Conservation (phyloP, 2,888 invertebrate genomes). For the Protodeltote pygarga region DNA sequence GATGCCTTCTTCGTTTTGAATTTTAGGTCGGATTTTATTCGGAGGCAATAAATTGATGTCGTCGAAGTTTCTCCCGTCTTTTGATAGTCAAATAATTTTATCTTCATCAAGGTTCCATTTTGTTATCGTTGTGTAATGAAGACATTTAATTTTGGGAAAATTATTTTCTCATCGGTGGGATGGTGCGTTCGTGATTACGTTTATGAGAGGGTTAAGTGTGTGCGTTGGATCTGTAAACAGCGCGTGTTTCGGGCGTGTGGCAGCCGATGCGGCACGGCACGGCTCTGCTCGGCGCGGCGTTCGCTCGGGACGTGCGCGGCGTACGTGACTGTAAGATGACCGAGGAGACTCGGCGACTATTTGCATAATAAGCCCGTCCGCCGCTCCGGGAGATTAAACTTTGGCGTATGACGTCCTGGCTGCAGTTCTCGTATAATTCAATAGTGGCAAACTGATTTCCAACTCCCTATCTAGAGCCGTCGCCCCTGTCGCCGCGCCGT, state of each 20-base stretch:
- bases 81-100: constrained; percentile 80
- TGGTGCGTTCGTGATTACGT: constrained; percentile 35
- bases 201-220: constrained; percentile 25
- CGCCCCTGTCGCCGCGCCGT: constrained; percentile 50
- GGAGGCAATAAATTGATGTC: constrained; percentile 76
- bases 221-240: constrained; percentile 36
- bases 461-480: constrained; percentile 66
- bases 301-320: constrained; percentile 48
- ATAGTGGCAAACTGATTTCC: constrained; percentile 84
- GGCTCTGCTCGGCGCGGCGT: constrained; percentile 33
- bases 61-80: constrained; percentile 73
- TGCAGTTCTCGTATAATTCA: constrained; percentile 83
- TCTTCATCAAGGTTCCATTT: constrained; percentile 71
- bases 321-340: constrained; percentile 78
- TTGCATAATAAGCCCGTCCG: constrained; percentile 84
- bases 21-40: constrained; percentile 72
- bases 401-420: constrained; percentile 81
- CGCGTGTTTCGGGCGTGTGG: constrained; percentile 27
- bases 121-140: constrained; percentile 69
- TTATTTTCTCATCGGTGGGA: constrained; percentile 39
- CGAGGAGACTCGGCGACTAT: constrained; percentile 75
- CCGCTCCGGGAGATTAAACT: constrained; percentile 83
- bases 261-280: constrained; percentile 13
- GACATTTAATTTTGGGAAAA: constrained; percentile 56
- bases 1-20: constrained; percentile 69